Base-by-base conservation (phyloP, 1,140 invertebrate genomes). In the Pogonomyrmex barbatus region DNA sequence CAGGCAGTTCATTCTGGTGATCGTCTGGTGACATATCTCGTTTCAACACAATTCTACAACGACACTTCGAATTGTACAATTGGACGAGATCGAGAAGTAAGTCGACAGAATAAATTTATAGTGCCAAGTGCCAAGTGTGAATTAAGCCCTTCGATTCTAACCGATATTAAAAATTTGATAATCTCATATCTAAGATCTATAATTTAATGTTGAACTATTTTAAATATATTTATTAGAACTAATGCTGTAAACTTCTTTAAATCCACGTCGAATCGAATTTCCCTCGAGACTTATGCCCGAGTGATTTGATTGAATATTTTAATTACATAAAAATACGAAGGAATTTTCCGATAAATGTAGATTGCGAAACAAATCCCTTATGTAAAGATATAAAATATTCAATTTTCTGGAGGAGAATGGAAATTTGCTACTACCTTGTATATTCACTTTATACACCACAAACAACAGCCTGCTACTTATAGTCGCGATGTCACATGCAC, bases 91-190 rank as follows among this genome's bases (percentile, higher is more conserved):
- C 1, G 24, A 24, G 24, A 24, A 24, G 24, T 24, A 24, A 10
- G 10, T 68, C n/a, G 42, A 30, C 9, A 47, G 10, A 47, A 24
- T 0, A 67, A 42, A 30, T 42, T 42, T 47, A 30, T 42, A 54
- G 42, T 30, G 4, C 56, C 47, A 36, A 50, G 0, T 3, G 9
- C 30, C n/a, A n/a, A n/a, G 5, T 30, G 42, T 45, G 8, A 45
- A 6, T 71, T 54, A 36, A 52, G 36, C 9, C 47, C 36, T 8
- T 42, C 17, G 54, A 71, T n/a, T 71, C 52, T 36, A 45, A 45
- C 8, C 17, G 5, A 56, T 24, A 42, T 75, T 12, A 47, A 60
- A 76, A 76, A 33, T 45, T 77, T 62, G 62, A 58, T 60, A 33
- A 14, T 10, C 12, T 9, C 2, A 45, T 33, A 45, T 56, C n/a